A percentile compares a stretch with the other conserved stretches of the same genome.
Conservation (phyloP, 2,888 invertebrate species). For the Mythimna vitellina region DNA sequence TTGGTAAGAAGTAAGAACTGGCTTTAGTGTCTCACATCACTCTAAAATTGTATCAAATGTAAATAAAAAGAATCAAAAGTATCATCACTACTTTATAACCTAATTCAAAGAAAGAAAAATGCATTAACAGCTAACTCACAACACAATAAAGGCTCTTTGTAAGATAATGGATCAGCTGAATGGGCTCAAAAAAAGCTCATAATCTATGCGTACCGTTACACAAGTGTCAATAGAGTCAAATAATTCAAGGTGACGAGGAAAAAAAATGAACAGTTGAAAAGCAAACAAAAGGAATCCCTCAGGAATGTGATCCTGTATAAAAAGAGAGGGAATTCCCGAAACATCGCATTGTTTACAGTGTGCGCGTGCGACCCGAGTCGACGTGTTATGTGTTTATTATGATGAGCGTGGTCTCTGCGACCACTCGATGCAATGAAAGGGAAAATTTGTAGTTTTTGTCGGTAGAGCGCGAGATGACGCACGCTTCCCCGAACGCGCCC, state of each 20-base stretch:
- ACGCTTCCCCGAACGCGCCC: constrained; percentile 80
- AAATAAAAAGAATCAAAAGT: constrained; percentile 22
- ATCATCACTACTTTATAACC: constrained; percentile 1
- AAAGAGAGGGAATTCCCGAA: constrained; percentile 89
- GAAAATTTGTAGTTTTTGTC: constrained; percentile 88
- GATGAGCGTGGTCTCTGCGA: constrained; percentile 71
- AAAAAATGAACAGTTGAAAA: constrained; percentile 82
- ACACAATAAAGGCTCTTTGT: constrained; percentile 49
- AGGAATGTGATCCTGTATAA: constrained; percentile 88
- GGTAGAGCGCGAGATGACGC: constrained; percentile 81
- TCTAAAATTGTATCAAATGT: constrained; percentile 11
- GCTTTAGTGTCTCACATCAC: not conserved
- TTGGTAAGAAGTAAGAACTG: not conserved
- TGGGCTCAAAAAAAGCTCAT: constrained; percentile 68
- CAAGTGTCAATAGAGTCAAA: constrained; percentile 79
- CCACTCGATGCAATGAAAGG: constrained; percentile 86
- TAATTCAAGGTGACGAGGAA: constrained; percentile 78
- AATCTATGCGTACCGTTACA: constrained; percentile 77
- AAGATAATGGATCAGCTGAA: constrained; percentile 56
- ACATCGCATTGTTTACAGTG: constrained; percentile 88
- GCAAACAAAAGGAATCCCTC: constrained; percentile 90
- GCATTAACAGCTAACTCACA: constrained; percentile 41
- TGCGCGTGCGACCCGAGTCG: constrained; percentile 72
- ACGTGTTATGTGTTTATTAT: constrained; percentile 83
- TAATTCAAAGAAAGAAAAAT: constrained; percentile 28